Evolutionary conservation across 2,888 invertebrate species (phyloP), one percentile per base, ranked within the genome.

Genomic region (Harpagoxenus sublaevis): DNA sequence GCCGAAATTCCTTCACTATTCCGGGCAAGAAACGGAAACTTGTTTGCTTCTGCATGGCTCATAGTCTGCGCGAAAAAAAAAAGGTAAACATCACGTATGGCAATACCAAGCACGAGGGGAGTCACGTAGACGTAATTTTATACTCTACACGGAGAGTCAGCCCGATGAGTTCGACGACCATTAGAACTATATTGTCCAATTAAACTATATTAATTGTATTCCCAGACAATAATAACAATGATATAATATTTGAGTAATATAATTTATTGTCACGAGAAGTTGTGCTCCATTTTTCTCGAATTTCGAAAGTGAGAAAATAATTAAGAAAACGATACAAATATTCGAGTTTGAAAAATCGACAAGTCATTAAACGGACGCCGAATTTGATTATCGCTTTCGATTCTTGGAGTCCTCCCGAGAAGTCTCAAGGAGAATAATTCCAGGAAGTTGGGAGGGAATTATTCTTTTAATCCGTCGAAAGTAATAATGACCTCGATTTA

Each of bases 71-170:
- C 18, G 60, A 51, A 81, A 81, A 78, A 79, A 23, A 23, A 23
- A 81, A 71, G 73, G 60, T 81, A 81, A 81, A 81, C 73, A 81
- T 73, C 73, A 81, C 73, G 79, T 73, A 81, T 23, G 60, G 48
- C 73, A 73, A 71, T 71, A 79, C 71, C 57, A 71, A 79, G 70
- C 57, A 18, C 48, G 73, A 60, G 9, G 79, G 9, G 79, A 79
- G 79, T 81, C 73, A 81, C 79, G 73, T 79, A 79, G 48, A 73
- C 39, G 73, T 73, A 79, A 79, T 62, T 73, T 81, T 81, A 51
- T 73, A 51, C 23, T 48, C 60, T 73, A 79, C 45, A 79, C 45
- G 23, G 23, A 79, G 8, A 71, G 23, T 57, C 60, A 57, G 18
- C 18, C 3, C 60, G 60, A 4, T 39, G 48, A 62, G 48, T 62